Percentiles rank a stretch among this genome's conserved stretches.
These are phyloP conservation scores for Phortica okadai DNA, from an alignment of 2,888 invertebrate species.

Conservation along the genomic window DNA sequence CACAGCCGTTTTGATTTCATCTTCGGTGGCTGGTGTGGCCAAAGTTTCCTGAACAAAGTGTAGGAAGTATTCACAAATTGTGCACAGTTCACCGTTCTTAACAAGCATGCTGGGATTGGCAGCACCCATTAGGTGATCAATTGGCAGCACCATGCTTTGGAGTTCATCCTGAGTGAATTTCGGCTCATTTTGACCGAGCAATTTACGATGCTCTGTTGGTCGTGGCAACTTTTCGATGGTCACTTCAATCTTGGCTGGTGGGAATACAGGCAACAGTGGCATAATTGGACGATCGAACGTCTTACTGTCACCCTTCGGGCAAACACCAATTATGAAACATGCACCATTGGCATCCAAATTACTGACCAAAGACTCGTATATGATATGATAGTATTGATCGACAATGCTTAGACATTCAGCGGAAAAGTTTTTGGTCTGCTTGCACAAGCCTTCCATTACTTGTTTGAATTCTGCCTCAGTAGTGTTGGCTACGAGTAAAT, in stretches of 20 bases:
- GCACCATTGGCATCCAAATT: conserved; percentile 83
- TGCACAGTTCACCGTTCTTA: conserved; percentile 80
- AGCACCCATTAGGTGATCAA: conserved; percentile 77
- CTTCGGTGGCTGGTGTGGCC: conserved; percentile 83
- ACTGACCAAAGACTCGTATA: conserved; percentile 84
- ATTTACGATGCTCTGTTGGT: conserved; percentile 57
- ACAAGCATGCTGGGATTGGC: conserved; percentile 66
- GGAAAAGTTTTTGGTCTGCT: conserved; percentile 85
- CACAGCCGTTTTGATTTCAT: conserved; percentile 82
- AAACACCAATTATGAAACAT: conserved; percentile 82
- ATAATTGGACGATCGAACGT: conserved; percentile 77
- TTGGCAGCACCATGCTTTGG: conserved; percentile 77
- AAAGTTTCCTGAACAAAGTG: conserved; percentile 87
- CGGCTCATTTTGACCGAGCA: conserved; percentile 71
- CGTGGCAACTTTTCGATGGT: conserved; percentile 68
- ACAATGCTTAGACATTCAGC: conserved; percentile 86
- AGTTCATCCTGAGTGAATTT: conserved; percentile 70
- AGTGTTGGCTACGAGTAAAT: conserved; percentile 89
- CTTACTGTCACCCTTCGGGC: conserved; percentile 65
- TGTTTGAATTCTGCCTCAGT: conserved; percentile 88
- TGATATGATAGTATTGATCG: conserved; percentile 85
- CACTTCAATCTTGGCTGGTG: conserved; percentile 75
- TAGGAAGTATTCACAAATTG: conserved; percentile 89
- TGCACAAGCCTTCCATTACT: conserved; percentile 87
- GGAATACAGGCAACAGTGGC: conserved; percentile 79